These are phyloP conservation scores for Phorcus lineatus DNA, from an alignment of 2,888 invertebrate species.

Conservation along the genomic window DNA sequence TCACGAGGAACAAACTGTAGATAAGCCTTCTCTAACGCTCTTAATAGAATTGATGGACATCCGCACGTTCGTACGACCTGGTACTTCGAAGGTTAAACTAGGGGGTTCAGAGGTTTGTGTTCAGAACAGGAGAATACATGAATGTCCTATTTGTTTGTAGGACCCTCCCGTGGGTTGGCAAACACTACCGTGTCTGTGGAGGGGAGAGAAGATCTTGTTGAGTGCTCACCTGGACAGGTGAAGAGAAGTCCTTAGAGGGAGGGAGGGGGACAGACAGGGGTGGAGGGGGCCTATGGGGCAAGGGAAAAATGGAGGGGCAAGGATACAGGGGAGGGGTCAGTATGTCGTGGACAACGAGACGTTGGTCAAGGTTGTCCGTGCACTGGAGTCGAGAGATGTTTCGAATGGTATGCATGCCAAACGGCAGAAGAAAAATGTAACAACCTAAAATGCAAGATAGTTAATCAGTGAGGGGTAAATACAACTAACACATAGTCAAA, in stretches of 20 bases:
- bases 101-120: conserved; percentile 20
- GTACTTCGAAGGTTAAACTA: background rate
- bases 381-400: too few relatives aligned
- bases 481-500: too few relatives aligned
- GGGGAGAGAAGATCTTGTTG: background rate
- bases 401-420: too few relatives aligned
- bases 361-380: too few relatives aligned
- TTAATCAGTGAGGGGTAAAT: too few relatives aligned
- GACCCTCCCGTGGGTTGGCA: background rate
- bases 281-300: too few relatives aligned
- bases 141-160: conserved; percentile 8
- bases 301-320: too few relatives aligned
- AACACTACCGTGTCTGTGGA: background rate
- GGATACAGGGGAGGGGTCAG: too few relatives aligned
- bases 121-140: conserved; percentile 16
- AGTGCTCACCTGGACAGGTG: background rate
- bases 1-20: conserved; percentile 6
- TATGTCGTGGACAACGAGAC: too few relatives aligned
- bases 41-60: background rate
- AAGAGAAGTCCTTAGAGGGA: background rate
- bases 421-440: too few relatives aligned
- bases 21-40: background rate
- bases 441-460: too few relatives aligned
- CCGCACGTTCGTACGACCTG: conserved; percentile 14
- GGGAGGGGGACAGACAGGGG: too few relatives aligned